These are phyloP conservation scores for Heliocidaris erythrogramma DNA, from an alignment of 35 echinoderm and acorn worm species.

Conservation along the genomic window DNA sequence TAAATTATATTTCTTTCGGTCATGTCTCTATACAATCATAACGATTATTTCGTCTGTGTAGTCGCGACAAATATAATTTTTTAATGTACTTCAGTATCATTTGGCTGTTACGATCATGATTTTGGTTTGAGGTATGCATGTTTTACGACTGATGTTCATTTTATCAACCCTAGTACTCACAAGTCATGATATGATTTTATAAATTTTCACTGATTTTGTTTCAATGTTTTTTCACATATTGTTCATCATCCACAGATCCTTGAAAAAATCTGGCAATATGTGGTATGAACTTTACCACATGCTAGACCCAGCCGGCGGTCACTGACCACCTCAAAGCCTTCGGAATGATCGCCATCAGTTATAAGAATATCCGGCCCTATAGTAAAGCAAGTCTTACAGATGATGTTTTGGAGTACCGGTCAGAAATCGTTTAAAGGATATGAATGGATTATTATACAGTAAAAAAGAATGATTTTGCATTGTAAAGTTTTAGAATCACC, in stretches of 20 bases:
- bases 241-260: slow-evolving; percentile 21
- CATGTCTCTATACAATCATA: no score
- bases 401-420: no score
- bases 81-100: neutral
- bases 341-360: no score
- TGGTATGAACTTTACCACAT: slow-evolving; percentile 74
- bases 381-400: no score
- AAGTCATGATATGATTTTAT: neutral
- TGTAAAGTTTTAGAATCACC: no score
- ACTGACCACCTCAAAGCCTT: neutral
- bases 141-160: neutral
- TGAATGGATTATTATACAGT: no score
- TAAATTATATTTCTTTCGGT: neutral
- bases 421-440: no score
- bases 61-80: no score
- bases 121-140: neutral
- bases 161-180: neutral
- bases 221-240: neutral
- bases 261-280: slow-evolving; percentile 59
- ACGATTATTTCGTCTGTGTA: no score
- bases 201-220: neutral
- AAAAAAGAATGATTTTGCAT: no score
- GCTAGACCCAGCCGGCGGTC: slow-evolving; percentile 4
- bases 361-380: no score
- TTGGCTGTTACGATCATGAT: neutral